These are phyloP conservation scores for Yponomeuta evonymella DNA, from an alignment of 2,888 invertebrate species.

Conservation along the genomic window DNA sequence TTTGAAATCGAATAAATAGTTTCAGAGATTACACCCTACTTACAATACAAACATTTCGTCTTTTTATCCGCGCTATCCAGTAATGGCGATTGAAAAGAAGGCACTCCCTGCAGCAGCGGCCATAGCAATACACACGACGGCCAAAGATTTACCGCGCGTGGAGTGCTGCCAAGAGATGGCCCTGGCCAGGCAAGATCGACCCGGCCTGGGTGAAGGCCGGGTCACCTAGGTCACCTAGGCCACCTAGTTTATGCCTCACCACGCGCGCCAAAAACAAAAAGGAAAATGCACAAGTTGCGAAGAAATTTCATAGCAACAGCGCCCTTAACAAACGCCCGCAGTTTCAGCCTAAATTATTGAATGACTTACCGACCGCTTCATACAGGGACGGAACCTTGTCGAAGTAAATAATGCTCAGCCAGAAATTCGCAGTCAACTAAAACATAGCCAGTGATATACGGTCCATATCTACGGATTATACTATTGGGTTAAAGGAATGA, in stretches of 20 bases:
- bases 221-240: neutral
- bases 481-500: too few species aligned
- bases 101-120: neutral
- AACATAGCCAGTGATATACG: too few species aligned
- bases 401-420: too few species aligned
- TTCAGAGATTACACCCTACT: too few species aligned
- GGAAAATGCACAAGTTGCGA: neutral
- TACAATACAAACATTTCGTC: too few species aligned
- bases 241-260: neutral
- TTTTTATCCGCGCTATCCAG: neutral
- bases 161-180: neutral
- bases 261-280: neutral
- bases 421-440: too few species aligned
- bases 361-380: too few species aligned
- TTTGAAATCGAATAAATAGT: too few species aligned
- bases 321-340: neutral
- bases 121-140: neutral
- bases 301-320: neutral
- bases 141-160: neutral
- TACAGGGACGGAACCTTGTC: too few species aligned
- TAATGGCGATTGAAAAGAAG: neutral
- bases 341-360: too few species aligned
- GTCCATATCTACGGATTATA: too few species aligned
- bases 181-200: neutral
- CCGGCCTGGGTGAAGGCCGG: conserved; percentile 7